Evolutionary conservation across 1,140 invertebrate genomes (phyloP), one percentile per base, ranked within the genome.

Genomic region (Sitobion miscanthi): DNA sequence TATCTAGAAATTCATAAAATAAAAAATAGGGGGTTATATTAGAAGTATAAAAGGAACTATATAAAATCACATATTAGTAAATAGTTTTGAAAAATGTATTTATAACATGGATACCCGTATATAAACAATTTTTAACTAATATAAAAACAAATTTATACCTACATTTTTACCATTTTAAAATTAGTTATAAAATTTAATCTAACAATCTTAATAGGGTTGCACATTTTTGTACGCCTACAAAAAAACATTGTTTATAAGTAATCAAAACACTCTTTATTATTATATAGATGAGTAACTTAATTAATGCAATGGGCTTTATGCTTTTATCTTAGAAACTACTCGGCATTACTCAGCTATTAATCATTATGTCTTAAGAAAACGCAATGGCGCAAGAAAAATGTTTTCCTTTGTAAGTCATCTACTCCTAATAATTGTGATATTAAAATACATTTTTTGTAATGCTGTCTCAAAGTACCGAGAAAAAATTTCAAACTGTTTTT

Each of bases 251-350:
- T 89, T 88, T 35, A 21, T 77, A 52, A 52, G n/a, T 89, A 54
- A 89, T 57, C 49, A 89, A 89, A 89, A 25, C 21, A 25, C n/a
- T 38, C 35, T 54, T 54, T 35, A 54, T 54, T 89, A 57, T 25
- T 54, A 38, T 21, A 57, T 8, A 47, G 38, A 89, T n/a, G 52
- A 54, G 38, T 62, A 45, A 90, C 38, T 90, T 90, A 45, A 69
- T 62, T 25, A 90, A 90, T n/a, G 30, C 54, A 69, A 90, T n/a
- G 35, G 57, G 57, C 35, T 69, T 69, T 89, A 38, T 57, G 87
- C 35, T 89, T 89, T 89, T 69, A 90, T 62, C 38, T 90, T 30
- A 6, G 30, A 52, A 69, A 42, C 54, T 69, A 42, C 54, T 69
- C 8, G 54, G 45, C 25, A 45, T 45, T 45, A 25, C 38, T 69